These are phyloP conservation scores for Bradypus variegatus DNA, from an alignment of 2,797 vertebrate species.

Conservation along the genomic window DNA sequence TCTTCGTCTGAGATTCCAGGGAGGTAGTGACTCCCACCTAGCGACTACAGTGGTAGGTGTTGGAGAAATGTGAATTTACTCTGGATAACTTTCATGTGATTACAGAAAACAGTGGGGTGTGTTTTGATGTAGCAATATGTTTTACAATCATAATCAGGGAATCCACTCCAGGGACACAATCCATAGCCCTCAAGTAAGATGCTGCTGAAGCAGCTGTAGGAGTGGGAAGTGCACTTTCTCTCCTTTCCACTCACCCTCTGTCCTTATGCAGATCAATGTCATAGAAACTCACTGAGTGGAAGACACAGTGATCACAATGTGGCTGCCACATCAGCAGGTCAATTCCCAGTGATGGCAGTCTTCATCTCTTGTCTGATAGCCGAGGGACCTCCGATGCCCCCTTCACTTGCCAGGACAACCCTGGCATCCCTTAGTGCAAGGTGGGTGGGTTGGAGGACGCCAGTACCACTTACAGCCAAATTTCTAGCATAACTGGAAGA, in stretches of 20 bases:
- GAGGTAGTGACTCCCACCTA: not conserved
- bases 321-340: not conserved
- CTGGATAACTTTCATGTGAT: not conserved
- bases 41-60: not conserved
- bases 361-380: not conserved
- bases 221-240: not conserved
- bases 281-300: not conserved
- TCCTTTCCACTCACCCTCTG: not conserved
- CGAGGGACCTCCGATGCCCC: not conserved
- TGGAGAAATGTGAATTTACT: not conserved
- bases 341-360: not conserved
- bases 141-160: not conserved
- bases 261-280: not conserved
- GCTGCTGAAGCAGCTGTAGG: not conserved
- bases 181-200: not conserved
- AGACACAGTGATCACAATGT: accelerated
- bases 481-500: conserved; percentile 1
- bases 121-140: not conserved
- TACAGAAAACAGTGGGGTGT: not conserved
- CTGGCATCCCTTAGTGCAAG: not conserved
- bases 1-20: not conserved
- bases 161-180: not conserved
- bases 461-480: not conserved
- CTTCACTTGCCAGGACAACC: not conserved
- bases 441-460: not conserved